phyloP scores from a whole-genome alignment of 1,140 invertebrate species.

The Drosophila truncata region DNA sequence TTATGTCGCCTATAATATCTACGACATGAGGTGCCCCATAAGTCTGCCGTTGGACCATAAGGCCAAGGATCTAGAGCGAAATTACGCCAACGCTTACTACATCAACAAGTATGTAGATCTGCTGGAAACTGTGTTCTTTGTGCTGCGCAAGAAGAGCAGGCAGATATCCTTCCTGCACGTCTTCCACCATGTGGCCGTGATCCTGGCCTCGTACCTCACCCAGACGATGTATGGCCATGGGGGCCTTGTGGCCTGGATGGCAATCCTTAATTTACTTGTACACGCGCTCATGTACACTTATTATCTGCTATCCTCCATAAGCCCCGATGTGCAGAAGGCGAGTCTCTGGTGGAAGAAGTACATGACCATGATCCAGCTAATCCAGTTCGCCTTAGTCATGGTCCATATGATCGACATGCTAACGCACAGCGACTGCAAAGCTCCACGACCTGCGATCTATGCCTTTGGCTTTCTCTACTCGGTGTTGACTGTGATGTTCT shows the following conservation, averaged over 20 bases:
- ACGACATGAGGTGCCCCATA: neutral
- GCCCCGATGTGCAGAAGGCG: neutral
- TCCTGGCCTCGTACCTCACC: neutral
- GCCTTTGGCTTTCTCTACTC: neutral
- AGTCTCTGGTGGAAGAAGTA: slow-evolving; percentile 7
- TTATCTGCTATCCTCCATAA: neutral
- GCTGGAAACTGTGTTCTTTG: slow-evolving; percentile 1
- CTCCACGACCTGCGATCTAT: neutral
- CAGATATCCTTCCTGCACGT: slow-evolving; percentile 10
- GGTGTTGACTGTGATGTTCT: neutral
- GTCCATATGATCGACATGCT: neutral
- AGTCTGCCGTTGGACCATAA: neutral
- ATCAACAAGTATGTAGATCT: neutral
- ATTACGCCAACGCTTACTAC: neutral
- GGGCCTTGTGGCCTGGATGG: neutral
- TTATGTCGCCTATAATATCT: neutral
- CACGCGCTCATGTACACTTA: neutral
- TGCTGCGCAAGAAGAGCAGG: neutral
- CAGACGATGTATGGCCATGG: neutral
- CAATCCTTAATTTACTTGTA: neutral
- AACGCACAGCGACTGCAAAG: neutral
- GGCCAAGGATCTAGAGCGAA: neutral
- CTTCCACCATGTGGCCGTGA: neutral
- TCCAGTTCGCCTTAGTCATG: neutral
- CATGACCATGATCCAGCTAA: neutral